These are phyloP conservation scores for Cebidichthys violaceus DNA, from an alignment of 2,113 vertebrate genomes.

Conservation along the genomic window DNA sequence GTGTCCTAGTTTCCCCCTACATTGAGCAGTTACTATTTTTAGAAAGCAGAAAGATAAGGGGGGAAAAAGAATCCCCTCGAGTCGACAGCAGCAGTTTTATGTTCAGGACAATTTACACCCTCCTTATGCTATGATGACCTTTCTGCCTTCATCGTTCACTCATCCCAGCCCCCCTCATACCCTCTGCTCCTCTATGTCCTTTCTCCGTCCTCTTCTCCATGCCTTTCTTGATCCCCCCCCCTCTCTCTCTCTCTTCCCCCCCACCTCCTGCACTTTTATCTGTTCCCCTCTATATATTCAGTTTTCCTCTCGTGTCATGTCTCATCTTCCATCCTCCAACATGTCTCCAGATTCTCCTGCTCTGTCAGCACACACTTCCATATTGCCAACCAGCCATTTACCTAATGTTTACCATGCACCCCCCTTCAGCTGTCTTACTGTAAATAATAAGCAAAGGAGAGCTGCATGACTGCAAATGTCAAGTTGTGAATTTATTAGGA, in stretches of 20 bases:
- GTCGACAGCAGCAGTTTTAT: slow-evolving; percentile 61
- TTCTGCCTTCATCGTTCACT: slow-evolving; percentile 48
- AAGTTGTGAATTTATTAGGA: background rate
- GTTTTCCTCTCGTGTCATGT: background rate
- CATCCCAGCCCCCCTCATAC: slow-evolving; percentile 5
- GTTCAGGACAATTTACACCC: slow-evolving; percentile 67
- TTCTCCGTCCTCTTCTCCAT: slow-evolving; percentile 11
- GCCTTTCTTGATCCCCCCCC: background rate
- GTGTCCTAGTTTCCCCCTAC: slow-evolving; percentile 55
- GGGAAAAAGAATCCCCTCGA: slow-evolving; percentile 51
- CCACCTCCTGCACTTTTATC: background rate
- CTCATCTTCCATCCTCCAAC: background rate
- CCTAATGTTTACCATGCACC: background rate
- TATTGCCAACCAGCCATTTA: background rate
- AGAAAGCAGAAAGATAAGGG: slow-evolving; percentile 58
- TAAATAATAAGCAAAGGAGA: slow-evolving; percentile 8
- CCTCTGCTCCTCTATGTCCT: slow-evolving; percentile 7
- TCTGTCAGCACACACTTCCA: background rate
- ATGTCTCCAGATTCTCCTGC: background rate
- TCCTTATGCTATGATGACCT: slow-evolving; percentile 64
- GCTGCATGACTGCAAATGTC: background rate
- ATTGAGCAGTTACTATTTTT: slow-evolving; percentile 67
- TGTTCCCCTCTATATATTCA: background rate
- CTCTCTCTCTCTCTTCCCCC: background rate
- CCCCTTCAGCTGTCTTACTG: slow-evolving; percentile 15